phyloP scores from a whole-genome alignment of 2,113 vertebrate species.

The Corythoichthys intestinalis region DNA sequence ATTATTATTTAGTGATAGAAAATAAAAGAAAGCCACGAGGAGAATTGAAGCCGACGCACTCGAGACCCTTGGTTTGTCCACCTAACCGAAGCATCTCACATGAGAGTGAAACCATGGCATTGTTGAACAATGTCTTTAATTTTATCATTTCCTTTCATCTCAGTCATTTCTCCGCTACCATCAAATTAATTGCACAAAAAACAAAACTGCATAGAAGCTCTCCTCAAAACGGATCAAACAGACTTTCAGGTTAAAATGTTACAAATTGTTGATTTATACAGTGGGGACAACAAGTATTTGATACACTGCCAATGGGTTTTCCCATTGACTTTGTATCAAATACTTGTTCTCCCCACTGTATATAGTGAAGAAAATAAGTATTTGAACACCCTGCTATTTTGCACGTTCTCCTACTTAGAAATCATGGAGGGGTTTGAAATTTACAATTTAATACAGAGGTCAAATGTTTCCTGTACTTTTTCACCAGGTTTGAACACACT shows the following conservation, averaged over 20 bases:
- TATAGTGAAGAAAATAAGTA: too few species aligned
- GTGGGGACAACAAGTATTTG: too few species aligned
- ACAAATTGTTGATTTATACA: neutral
- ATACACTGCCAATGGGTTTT: too few species aligned
- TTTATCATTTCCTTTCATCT: slow-evolving; percentile 55
- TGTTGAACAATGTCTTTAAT: slow-evolving; percentile 60
- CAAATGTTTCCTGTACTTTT: too few species aligned
- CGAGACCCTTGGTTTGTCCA: slow-evolving; percentile 62
- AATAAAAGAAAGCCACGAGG: slow-evolving; percentile 62
- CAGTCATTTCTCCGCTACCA: slow-evolving; percentile 8
- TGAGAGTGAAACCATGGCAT: slow-evolving; percentile 43
- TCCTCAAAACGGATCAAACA: neutral
- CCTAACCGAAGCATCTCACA: slow-evolving; percentile 60
- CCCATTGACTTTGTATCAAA: too few species aligned
- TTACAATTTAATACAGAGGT: too few species aligned
- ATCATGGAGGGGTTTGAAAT: too few species aligned
- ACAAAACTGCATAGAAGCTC: neutral
- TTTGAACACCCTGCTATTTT: too few species aligned
- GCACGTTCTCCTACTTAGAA: too few species aligned
- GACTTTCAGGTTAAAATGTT: neutral
- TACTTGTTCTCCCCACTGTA: too few species aligned
- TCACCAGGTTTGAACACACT: too few species aligned
- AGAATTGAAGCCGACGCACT: slow-evolving; percentile 64
- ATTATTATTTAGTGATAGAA: slow-evolving; percentile 75
- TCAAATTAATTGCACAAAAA: neutral